Evolutionary conservation across 2,113 vertebrate genomes (phyloP).

Genomic region (Sturnus vulgaris): DNA sequence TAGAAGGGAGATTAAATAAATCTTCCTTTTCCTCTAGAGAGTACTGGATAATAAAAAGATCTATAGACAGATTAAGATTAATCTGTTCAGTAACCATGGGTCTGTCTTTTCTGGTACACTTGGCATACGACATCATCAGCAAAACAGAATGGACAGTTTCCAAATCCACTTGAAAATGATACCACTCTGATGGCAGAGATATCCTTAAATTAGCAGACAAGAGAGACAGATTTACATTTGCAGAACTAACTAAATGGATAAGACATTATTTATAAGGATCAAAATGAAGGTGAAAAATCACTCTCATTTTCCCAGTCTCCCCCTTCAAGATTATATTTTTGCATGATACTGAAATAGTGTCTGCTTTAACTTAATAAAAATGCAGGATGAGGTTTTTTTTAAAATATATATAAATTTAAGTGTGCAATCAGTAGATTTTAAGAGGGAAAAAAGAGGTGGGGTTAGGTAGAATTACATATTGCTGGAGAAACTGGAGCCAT

Average conservation of each 20-base stretch:
- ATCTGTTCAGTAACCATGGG: conserved; percentile 35
- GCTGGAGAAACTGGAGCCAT: neutral
- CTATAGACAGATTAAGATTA: conserved; percentile 64
- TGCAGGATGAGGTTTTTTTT: neutral
- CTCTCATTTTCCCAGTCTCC: neutral
- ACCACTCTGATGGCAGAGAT: neutral
- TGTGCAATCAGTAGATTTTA: neutral
- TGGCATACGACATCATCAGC: conserved; percentile 22
- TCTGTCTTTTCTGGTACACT: conserved; percentile 49
- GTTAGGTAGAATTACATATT: neutral
- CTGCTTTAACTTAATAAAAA: neutral
- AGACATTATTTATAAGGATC: neutral
- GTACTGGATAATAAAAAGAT: conserved; percentile 52
- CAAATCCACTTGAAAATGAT: conserved; percentile 43
- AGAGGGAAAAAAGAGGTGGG: neutral
- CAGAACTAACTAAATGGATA: neutral
- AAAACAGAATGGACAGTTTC: conserved; percentile 41
- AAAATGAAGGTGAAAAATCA: neutral
- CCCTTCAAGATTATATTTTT: neutral
- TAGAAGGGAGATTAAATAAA: conserved; percentile 37
- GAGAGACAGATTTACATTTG: conserved; percentile 22
- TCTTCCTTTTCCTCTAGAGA: conserved; percentile 32
- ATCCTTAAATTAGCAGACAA: neutral
- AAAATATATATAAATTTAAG: neutral
- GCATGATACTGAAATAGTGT: neutral